Conservation (phyloP, 2,888 invertebrate species). For the Thelaira solivaga region DNA sequence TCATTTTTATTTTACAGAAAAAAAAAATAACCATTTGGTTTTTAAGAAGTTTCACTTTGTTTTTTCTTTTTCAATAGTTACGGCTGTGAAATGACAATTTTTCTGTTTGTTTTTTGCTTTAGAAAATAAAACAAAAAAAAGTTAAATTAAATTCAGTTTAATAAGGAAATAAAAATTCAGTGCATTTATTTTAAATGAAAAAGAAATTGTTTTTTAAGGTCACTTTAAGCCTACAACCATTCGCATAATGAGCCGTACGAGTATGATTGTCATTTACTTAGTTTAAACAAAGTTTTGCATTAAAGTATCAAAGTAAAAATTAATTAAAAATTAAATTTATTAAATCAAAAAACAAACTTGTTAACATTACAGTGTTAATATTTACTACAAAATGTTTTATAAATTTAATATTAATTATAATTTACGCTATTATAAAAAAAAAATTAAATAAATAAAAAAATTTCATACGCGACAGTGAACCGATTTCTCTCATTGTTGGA, state of each 20-base stretch:
- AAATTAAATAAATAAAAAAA: constrained; percentile 44
- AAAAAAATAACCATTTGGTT: neutral
- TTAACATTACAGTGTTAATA: constrained; percentile 5
- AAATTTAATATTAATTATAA: constrained; percentile 48
- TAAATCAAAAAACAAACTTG: neutral
- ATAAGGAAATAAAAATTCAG: too few relatives aligned
- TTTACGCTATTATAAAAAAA: constrained; percentile 19
- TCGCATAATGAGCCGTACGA: too few relatives aligned
- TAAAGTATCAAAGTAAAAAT: neutral
- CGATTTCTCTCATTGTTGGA: constrained; percentile 1
- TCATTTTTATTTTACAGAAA: constrained; percentile 41
- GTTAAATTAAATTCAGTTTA: too few relatives aligned
- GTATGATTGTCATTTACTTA: constrained; percentile 8
- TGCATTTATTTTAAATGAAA: too few relatives aligned
- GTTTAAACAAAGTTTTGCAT: neutral
- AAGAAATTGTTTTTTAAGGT: too few relatives aligned
- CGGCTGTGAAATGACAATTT: neutral
- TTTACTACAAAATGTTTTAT: neutral
- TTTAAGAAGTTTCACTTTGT: neutral
- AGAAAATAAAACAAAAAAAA: too few relatives aligned
- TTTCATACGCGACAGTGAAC: constrained; percentile 53
- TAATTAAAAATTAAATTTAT: neutral
- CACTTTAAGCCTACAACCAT: too few relatives aligned
- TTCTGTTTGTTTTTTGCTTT: constrained; percentile 16
- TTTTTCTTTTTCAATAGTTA: constrained; percentile 3